Evolutionary conservation across 2,888 invertebrate genomes (phyloP).

Genomic region (Caenorhabditis sinica): DNA sequence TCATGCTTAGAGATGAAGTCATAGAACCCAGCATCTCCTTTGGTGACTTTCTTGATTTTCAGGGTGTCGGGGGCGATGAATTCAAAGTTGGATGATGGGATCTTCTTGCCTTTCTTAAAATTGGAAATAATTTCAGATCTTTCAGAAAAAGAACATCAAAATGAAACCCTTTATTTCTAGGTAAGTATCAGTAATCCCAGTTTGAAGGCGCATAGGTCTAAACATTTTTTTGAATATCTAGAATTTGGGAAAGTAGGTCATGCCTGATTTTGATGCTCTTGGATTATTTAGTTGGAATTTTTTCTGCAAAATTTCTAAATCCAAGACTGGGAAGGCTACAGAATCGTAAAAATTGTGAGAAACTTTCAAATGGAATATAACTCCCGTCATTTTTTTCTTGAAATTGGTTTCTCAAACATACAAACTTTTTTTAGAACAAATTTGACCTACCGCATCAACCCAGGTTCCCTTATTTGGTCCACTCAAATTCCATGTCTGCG

Average conservation of each 20-base stretch:
- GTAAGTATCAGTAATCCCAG: not conserved
- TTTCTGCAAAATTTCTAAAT: too few relatives aligned
- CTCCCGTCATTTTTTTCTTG: too few relatives aligned
- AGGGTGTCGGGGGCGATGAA: not conserved
- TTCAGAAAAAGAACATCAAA: not conserved
- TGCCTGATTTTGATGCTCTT: too few relatives aligned
- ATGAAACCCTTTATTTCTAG: too few relatives aligned
- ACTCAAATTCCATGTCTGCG: conserved; percentile 23
- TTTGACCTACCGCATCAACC: conserved; percentile 7
- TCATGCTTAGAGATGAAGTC: not conserved
- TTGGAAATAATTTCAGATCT: too few relatives aligned
- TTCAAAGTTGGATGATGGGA: conserved; percentile 1
- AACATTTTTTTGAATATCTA: too few relatives aligned
- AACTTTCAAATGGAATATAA: too few relatives aligned
- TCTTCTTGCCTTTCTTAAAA: conserved; percentile 35
- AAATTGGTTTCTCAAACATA: too few relatives aligned
- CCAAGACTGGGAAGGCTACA: too few relatives aligned
- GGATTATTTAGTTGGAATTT: too few relatives aligned
- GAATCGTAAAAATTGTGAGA: too few relatives aligned
- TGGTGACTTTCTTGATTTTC: conserved; percentile 10
- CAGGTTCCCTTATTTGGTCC: conserved; percentile 33
- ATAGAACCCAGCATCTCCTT: conserved; percentile 13
- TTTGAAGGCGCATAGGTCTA: not conserved
- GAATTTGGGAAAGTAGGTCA: too few relatives aligned
- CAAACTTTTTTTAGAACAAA: not conserved